Conservation (phyloP, 2,888 invertebrate species). For the Drosophila fungiperda region DNA sequence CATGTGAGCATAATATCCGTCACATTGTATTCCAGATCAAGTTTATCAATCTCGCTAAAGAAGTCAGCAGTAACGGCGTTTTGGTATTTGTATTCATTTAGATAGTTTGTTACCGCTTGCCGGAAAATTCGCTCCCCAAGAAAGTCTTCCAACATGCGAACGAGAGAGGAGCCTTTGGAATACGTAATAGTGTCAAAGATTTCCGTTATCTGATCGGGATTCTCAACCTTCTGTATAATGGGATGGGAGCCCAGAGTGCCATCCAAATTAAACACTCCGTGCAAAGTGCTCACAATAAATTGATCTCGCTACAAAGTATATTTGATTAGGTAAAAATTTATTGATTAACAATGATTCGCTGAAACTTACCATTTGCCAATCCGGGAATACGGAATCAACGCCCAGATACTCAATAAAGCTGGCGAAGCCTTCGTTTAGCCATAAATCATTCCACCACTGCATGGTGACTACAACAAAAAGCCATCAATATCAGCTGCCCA, state of each 20-base stretch:
- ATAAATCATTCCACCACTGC: constrained; percentile 97
- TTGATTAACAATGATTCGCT: no score
- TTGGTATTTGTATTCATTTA: constrained; percentile 89
- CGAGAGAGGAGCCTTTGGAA: constrained; percentile 94
- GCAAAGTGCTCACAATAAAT: constrained; percentile 90
- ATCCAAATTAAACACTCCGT: constrained; percentile 90
- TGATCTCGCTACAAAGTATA: constrained; percentile 89
- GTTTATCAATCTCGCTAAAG: constrained; percentile 86
- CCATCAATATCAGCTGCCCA: constrained; percentile 1
- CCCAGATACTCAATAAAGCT: constrained; percentile 95
- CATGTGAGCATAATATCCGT: constrained; percentile 92
- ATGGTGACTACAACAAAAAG: constrained; percentile 90
- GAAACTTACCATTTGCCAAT: constrained; percentile 91
- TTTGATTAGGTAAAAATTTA: not conserved
- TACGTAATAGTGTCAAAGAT: constrained; percentile 97
- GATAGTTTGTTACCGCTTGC: constrained; percentile 90
- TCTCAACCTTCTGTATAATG: constrained; percentile 93
- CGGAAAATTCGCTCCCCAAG: constrained; percentile 89
- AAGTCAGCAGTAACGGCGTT: constrained; percentile 94
- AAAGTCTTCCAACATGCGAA: constrained; percentile 95
- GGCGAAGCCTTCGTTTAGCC: constrained; percentile 98
- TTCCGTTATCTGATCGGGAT: constrained; percentile 96
- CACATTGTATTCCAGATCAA: constrained; percentile 86
- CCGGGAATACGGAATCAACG: constrained; percentile 89
- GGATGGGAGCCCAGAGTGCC: constrained; percentile 94